Percentiles rank a stretch among this genome's conserved stretches.
phyloP scores from a whole-genome alignment of 2,888 invertebrate genomes.

The Chrysolina haemoptera region DNA sequence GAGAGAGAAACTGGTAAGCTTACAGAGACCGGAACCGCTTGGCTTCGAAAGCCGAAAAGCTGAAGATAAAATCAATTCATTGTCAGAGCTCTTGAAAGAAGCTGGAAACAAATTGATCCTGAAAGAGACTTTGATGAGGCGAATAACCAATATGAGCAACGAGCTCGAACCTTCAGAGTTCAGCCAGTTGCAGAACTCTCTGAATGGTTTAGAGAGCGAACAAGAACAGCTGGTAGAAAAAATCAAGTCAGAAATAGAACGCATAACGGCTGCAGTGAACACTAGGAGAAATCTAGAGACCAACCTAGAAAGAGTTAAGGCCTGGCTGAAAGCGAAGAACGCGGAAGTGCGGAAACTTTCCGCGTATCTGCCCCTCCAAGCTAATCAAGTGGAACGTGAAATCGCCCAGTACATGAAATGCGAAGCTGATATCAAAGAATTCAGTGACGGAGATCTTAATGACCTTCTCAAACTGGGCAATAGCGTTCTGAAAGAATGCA shows the following conservation, averaged over 20 bases:
- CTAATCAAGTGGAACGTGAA: conserved; percentile 87
- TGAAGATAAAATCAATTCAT: conserved; percentile 80
- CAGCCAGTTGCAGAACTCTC: conserved; percentile 81
- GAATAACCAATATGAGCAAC: conserved; percentile 86
- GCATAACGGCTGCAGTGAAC: conserved; percentile 79
- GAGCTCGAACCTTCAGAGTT: conserved; percentile 90
- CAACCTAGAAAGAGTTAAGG: conserved; percentile 83
- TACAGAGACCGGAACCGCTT: conserved; percentile 78
- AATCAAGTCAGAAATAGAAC: conserved; percentile 82
- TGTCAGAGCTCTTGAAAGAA: conserved; percentile 85
- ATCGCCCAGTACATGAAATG: conserved; percentile 83
- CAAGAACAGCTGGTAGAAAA: conserved; percentile 82
- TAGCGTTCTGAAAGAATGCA: conserved; percentile 86
- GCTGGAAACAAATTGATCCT: conserved; percentile 87
- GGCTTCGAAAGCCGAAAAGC: conserved; percentile 85
- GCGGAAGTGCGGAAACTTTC: conserved; percentile 83
- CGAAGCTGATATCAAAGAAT: conserved; percentile 83
- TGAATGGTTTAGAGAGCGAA: conserved; percentile 81
- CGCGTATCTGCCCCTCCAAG: conserved; percentile 84
- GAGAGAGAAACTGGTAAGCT: conserved; percentile 79
- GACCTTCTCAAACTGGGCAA: conserved; percentile 85
- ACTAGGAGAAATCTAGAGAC: conserved; percentile 84
- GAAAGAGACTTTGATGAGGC: conserved; percentile 86
- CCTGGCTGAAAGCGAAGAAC: conserved; percentile 85
- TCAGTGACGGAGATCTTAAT: conserved; percentile 81